Percentiles rank a stretch among this genome's conserved stretches.
phyloP scores from a whole-genome alignment of 2,888 invertebrate genomes.

The Podotricha telesiphe region DNA sequence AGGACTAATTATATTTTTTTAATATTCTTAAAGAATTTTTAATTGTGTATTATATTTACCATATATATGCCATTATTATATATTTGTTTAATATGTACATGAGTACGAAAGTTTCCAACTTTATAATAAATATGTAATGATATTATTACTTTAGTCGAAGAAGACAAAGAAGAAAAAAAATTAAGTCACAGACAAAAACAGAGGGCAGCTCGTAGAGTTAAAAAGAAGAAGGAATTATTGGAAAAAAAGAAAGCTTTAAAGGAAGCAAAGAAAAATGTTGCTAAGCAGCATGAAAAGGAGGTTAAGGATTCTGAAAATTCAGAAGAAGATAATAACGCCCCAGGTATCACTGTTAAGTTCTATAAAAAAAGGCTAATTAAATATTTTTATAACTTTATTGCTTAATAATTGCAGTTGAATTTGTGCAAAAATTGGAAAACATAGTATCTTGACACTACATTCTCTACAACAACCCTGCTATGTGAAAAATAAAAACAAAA shows the following conservation, averaged over 20 bases:
- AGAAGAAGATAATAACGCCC: constrained; percentile 57
- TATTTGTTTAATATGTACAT: not conserved
- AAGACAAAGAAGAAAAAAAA: constrained; percentile 81
- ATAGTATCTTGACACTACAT: too few species aligned
- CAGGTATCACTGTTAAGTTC: constrained; percentile 51
- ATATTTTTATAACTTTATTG: too few species aligned
- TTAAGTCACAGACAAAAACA: constrained; percentile 89
- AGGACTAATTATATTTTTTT: not conserved
- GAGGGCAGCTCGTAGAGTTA: constrained; percentile 84
- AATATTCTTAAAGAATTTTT: not conserved
- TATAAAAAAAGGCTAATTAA: too few species aligned
- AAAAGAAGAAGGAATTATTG: constrained; percentile 77
- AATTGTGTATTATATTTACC: too few species aligned
- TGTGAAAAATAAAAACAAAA: too few species aligned
- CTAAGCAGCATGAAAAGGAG: constrained; percentile 59
- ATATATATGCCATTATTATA: too few species aligned
- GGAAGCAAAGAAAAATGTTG: constrained; percentile 70
- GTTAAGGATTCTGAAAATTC: constrained; percentile 51
- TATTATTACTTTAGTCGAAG: constrained; percentile 63
- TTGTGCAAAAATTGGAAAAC: too few species aligned
- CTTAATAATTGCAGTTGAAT: too few species aligned
- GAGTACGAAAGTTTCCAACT: not conserved
- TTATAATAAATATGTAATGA: not conserved
- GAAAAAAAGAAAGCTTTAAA: constrained; percentile 74
- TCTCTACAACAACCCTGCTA: too few species aligned